Conservation (phyloP, 2,888 invertebrate species). For the Erynnis tages region DNA sequence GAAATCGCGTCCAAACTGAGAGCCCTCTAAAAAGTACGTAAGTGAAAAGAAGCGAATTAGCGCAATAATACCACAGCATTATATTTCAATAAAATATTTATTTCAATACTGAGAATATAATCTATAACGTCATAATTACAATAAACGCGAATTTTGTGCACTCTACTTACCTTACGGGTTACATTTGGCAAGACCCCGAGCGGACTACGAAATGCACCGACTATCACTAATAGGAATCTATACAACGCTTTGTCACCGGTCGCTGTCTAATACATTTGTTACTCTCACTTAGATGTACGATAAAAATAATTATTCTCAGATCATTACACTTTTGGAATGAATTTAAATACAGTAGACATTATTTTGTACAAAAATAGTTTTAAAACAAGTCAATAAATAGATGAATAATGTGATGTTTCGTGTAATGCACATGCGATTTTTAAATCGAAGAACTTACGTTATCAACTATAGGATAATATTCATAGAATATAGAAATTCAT, state of each 20-base stretch:
- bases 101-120: slow-evolving; percentile 66
- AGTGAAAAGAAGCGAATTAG: not conserved
- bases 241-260: slow-evolving; percentile 30
- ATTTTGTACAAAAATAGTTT: slow-evolving; percentile 21
- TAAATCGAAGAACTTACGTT: not conserved
- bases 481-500: too few species aligned
- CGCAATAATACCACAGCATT: slow-evolving; percentile 23
- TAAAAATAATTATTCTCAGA: slow-evolving; percentile 23
- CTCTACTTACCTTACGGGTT: slow-evolving; percentile 19
- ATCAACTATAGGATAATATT: too few species aligned
- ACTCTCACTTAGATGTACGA: slow-evolving; percentile 26
- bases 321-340: slow-evolving; percentile 19
- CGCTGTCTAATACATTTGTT: not conserved
- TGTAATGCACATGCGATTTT: not conserved
- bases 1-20: too few species aligned
- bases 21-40: too few species aligned
- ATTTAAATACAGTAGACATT: slow-evolving; percentile 3
- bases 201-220: slow-evolving; percentile 41
- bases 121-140: slow-evolving; percentile 42
- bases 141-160: slow-evolving; percentile 36
- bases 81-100: slow-evolving; percentile 63
- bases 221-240: slow-evolving; percentile 55
- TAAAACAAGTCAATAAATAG: slow-evolving; percentile 4
- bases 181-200: slow-evolving; percentile 35
- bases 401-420: not conserved